Evolutionary conservation across 2,888 invertebrate species (phyloP).

Genomic region (Epirrita christyi): DNA sequence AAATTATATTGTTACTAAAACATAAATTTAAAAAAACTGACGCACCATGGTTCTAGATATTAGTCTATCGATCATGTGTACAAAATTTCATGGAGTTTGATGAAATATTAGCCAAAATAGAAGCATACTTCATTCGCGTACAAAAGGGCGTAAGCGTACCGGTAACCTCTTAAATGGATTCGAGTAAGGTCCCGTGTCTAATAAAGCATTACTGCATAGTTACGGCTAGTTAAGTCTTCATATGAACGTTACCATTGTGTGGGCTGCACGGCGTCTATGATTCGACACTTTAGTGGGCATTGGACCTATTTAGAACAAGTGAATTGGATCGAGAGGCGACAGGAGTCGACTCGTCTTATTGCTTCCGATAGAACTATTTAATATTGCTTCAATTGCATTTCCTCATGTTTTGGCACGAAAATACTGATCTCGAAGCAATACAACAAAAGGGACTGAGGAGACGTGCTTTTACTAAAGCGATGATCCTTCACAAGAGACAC

Average conservation of each 20-base stretch:
- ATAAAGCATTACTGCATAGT: background rate
- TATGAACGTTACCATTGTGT: background rate
- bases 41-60: no score
- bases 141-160: no score
- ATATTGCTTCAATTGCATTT: constrained; percentile 63
- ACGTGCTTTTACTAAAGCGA: background rate
- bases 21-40: no score
- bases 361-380: constrained; percentile 49
- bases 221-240: no score
- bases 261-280: background rate
- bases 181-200: constrained; percentile 13
- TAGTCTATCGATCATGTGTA: no score
- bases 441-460: constrained; percentile 36
- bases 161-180: constrained; percentile 23
- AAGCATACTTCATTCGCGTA: no score
- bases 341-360: constrained; percentile 44
- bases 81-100: no score
- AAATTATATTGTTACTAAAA: no score
- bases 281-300: constrained; percentile 12
- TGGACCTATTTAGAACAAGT: constrained; percentile 9
- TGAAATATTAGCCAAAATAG: no score
- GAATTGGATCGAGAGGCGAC: constrained; percentile 28
- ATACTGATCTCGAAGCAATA: constrained; percentile 49
- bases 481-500: no score
- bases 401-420: constrained; percentile 62